phyloP scores from a whole-genome alignment of 1,140 invertebrate species.

The Maconellicoccus hirsutus region DNA sequence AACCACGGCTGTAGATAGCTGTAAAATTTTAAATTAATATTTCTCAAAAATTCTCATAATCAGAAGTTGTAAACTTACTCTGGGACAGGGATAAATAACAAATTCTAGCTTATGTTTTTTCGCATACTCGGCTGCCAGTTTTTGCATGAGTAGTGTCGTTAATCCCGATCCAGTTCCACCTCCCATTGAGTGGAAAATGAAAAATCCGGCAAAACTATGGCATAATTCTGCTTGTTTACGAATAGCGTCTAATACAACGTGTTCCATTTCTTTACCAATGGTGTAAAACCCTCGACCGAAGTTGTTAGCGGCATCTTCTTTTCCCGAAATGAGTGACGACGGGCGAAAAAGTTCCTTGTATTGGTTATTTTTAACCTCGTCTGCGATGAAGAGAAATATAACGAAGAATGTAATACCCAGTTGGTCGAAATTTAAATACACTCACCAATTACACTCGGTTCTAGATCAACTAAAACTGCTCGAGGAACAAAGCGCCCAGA shows the following conservation, averaged over 20 bases:
- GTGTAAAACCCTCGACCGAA: conserved; percentile 24
- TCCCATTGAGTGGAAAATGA: conserved; percentile 69
- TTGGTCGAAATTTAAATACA: neutral
- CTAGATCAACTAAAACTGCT: conserved; percentile 59
- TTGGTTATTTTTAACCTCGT: conserved; percentile 57
- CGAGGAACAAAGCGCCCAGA: conserved; percentile 58
- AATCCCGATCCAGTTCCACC: conserved; percentile 78
- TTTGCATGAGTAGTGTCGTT: conserved; percentile 64
- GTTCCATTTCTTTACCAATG: conserved; percentile 44
- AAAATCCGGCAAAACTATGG: conserved; percentile 52
- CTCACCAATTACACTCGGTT: conserved; percentile 28
- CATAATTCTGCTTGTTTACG: conserved; percentile 36
- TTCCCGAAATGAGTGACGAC: conserved; percentile 63
- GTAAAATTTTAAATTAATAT: too few relatives aligned
- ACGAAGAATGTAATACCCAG: neutral
- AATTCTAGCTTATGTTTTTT: conserved; percentile 44
- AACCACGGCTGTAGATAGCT: conserved; percentile 35
- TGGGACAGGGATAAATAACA: conserved; percentile 23
- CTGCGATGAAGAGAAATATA: conserved; percentile 26
- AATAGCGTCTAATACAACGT: conserved; percentile 35
- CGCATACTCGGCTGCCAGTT: conserved; percentile 57
- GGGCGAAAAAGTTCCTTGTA: conserved; percentile 67
- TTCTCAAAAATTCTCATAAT: too few relatives aligned
- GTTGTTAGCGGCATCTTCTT: conserved; percentile 75
- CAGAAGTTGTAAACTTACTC: neutral